These are phyloP conservation scores for Mycogona germanica DNA, from an alignment of 2,888 invertebrate genomes.

Conservation along the genomic window DNA sequence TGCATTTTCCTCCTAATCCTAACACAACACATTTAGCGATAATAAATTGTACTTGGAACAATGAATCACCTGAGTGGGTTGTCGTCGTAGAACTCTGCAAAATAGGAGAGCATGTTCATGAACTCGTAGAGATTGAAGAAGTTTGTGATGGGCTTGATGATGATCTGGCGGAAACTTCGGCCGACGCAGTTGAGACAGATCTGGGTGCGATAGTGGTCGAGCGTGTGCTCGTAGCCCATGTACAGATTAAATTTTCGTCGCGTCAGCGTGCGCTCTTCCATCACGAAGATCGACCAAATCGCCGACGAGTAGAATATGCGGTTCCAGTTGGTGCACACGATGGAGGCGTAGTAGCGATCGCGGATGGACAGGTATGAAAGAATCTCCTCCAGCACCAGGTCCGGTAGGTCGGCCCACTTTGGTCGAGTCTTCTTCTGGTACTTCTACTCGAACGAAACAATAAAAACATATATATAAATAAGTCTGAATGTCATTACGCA, in stretches of 20 bases:
- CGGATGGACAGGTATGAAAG: conserved; percentile 52
- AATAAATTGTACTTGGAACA: too few species aligned
- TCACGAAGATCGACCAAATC: conserved; percentile 60
- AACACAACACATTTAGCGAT: too few species aligned
- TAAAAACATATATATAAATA: too few species aligned
- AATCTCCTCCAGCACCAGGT: conserved; percentile 57
- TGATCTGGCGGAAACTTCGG: conserved; percentile 47
- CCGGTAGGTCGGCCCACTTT: conserved; percentile 53
- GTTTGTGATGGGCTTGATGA: conserved; percentile 59
- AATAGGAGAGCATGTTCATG: conserved; percentile 66
- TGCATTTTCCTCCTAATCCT: too few species aligned
- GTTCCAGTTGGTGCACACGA: conserved; percentile 51
- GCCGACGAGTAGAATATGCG: conserved; percentile 53
- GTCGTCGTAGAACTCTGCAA: conserved; percentile 41
- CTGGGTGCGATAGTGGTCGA: conserved; percentile 61
- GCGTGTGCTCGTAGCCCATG: conserved; percentile 63
- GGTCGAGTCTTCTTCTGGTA: not conserved
- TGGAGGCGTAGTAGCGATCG: conserved; percentile 59
- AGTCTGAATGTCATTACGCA: too few species aligned
- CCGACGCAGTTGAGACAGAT: conserved; percentile 56
- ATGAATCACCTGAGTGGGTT: conserved; percentile 17
- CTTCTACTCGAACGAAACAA: too few species aligned
- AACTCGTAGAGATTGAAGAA: conserved; percentile 74
- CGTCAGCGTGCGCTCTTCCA: conserved; percentile 59
- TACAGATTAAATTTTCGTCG: conserved; percentile 64